Evolutionary conservation across 2,797 vertebrate genomes (phyloP).

Genomic region (Pangasius djambal): DNA sequence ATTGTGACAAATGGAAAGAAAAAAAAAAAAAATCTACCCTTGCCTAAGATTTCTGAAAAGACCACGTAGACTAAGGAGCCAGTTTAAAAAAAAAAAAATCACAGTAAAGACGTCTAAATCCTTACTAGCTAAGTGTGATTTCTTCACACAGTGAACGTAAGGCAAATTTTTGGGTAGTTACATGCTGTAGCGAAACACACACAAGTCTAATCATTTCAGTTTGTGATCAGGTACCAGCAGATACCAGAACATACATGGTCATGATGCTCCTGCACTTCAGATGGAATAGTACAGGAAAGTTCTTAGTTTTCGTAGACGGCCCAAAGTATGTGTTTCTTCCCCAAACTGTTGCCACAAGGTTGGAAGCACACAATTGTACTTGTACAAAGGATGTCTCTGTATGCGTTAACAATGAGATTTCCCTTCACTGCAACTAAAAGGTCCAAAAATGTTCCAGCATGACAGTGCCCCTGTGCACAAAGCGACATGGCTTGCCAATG

Average conservation of each 20-base stretch:
- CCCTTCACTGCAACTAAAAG: too few species aligned
- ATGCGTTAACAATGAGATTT: background rate
- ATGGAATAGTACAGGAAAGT: background rate
- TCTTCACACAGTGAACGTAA: background rate
- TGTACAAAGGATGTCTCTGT: too few species aligned
- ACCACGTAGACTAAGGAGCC: background rate
- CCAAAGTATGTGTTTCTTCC: background rate
- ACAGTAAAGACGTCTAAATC: background rate
- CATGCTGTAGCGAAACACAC: background rate
- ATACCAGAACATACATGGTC: background rate
- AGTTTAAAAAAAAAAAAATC: background rate
- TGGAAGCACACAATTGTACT: background rate
- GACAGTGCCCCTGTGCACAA: background rate
- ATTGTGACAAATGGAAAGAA: background rate
- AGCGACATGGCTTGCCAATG: background rate
- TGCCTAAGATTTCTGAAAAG: background rate
- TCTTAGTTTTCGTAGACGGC: background rate
- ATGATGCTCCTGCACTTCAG: background rate
- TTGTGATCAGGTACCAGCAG: background rate
- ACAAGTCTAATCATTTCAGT: background rate
- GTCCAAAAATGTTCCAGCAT: background rate
- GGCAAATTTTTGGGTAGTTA: background rate
- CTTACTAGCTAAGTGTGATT: background rate
- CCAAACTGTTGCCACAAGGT: background rate
- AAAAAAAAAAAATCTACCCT: background rate